Percentiles rank a stretch among this genome's conserved stretches.
Conservation (phyloP, 2,888 invertebrate genomes). For the Seladonia tumulorum region DNA sequence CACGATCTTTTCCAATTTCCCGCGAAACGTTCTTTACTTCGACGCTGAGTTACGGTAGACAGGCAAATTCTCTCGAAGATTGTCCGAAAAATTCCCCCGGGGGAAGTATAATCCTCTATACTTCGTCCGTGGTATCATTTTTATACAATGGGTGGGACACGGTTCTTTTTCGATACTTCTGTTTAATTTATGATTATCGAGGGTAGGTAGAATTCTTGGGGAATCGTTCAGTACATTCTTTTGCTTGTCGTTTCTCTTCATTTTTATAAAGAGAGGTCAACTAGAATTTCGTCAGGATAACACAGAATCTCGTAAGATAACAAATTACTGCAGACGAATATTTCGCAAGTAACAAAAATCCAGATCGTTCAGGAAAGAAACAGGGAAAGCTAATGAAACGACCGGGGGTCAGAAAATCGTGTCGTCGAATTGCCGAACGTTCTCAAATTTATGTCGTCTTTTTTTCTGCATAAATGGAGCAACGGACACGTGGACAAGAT, state of each 20-base stretch:
- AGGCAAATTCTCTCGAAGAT: neutral
- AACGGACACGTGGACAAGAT: neutral
- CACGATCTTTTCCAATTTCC: neutral
- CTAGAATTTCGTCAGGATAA: too few relatives aligned
- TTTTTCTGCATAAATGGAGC: neutral
- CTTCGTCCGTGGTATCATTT: neutral
- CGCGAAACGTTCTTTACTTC: neutral
- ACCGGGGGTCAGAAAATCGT: neutral
- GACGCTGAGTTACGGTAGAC: neutral
- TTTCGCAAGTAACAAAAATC: too few relatives aligned
- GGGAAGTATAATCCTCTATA: neutral
- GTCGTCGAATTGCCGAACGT: neutral
- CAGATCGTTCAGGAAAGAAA: neutral
- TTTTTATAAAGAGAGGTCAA: too few relatives aligned
- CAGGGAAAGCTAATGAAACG: neutral
- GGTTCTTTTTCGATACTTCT: too few relatives aligned
- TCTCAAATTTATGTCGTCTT: slow-evolving; percentile 2
- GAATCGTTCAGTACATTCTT: neutral
- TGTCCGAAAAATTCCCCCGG: neutral
- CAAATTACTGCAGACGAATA: too few relatives aligned
- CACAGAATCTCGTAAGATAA: too few relatives aligned
- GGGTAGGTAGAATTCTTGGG: too few relatives aligned
- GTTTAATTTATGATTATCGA: too few relatives aligned
- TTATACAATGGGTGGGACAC: too few relatives aligned
- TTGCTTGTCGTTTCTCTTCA: too few relatives aligned